Base-by-base conservation (phyloP, 35 echinoderm and acorn worm species). In the Apostichopus californicus region DNA sequence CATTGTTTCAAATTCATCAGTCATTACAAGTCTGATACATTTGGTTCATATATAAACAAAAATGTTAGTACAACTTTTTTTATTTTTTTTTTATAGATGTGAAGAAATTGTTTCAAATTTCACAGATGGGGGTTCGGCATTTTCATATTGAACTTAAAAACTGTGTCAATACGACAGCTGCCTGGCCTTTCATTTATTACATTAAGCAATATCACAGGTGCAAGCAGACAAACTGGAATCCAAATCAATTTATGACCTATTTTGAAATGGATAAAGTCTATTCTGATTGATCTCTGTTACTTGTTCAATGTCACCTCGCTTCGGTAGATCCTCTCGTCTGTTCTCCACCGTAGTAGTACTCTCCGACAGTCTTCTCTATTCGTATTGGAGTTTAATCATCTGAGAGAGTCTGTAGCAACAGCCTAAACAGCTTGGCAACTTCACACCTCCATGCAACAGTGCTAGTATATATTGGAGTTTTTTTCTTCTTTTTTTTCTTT, bases 201-300 rank as follows among this genome's bases (percentile, higher is more conserved):
- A 54, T 28, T 55, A 53, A 81, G 55, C 78, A 81, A 81, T 81
- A 55, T 81, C 78, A 81, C 78, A 81, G 78, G 78, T 81, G 78
- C 78, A 54, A 81, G 0, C 7, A 81, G 78, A 81, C 78, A 81
- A 55, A 14, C 34, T 55, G 78, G 78, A 25, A 81, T 81, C 78
- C 25, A 81, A 81, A 81, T 81, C 78, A 54, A 81, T 81, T 81
- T 81, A 81, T 81, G 78, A 81, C 78, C 78, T 81, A 81, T 28
- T 81, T 81, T 81, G 18, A 34, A 34, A 61, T 61, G 58, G 58
- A 61, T 61, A 61, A 61, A 61, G 58, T 12, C 58, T 61, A 5
- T 55, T 5, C 34, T 81, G 55, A 81, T 54, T 81, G 34, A 81
- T 81, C 52, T 22, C 55, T 55, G 10, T 28, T 81, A 54, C 52